Conservation (phyloP, 2,113 vertebrate genomes). For the Platysteira castanea region DNA sequence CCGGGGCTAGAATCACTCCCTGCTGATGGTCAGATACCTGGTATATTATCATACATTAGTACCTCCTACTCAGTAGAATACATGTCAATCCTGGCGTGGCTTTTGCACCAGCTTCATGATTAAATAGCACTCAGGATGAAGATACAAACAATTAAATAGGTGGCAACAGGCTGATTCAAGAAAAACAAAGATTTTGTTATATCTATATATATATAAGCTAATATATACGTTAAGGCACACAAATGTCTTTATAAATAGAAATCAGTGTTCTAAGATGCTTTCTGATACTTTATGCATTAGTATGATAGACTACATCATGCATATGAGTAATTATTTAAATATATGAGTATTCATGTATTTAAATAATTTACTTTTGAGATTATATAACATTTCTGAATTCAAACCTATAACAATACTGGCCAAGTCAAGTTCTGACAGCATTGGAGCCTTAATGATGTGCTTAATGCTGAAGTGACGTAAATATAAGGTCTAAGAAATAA, state of each 20-base stretch:
- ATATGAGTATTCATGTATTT: not conserved
- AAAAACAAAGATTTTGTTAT: not conserved
- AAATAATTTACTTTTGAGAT: not conserved
- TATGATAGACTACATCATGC: not conserved
- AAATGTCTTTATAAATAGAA: not conserved
- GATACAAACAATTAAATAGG: not conserved
- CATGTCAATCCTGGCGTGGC: not conserved
- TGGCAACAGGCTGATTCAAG: not conserved
- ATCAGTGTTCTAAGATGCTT: not conserved
- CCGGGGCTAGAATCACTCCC: not conserved
- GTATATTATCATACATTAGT: not conserved
- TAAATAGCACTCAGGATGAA: not conserved
- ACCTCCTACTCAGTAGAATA: not conserved
- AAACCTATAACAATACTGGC: not conserved
- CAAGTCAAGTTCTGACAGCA: not conserved
- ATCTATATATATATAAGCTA: not conserved
- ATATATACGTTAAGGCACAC: not conserved
- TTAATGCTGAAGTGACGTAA: not conserved
- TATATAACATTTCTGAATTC: not conserved
- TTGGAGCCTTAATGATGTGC: not conserved
- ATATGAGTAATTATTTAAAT: not conserved
- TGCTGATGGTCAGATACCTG: not conserved
- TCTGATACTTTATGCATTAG: not conserved
- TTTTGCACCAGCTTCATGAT: not conserved
- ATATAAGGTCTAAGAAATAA: not conserved